These are phyloP conservation scores for Mus minutoides DNA, from an alignment of 2,797 vertebrate genomes.

Conservation along the genomic window DNA sequence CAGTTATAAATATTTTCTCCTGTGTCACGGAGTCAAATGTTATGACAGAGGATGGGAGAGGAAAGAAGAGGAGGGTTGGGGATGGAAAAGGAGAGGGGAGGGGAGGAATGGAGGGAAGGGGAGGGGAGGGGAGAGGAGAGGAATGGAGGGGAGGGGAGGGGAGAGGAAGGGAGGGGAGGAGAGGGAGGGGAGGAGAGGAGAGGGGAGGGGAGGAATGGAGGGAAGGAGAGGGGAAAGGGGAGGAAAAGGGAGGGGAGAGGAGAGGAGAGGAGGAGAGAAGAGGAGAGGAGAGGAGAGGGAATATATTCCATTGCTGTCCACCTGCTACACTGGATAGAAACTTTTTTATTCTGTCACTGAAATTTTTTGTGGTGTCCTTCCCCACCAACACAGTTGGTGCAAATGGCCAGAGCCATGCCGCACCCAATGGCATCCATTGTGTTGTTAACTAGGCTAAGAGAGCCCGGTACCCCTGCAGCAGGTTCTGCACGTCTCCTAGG, in stretches of 20 bases:
- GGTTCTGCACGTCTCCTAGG: no score
- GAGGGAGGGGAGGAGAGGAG: rapidly evolving
- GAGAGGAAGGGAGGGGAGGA: rapidly evolving
- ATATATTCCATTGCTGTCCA: not conserved
- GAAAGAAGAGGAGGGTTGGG: rapidly evolving
- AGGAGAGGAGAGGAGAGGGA: not conserved
- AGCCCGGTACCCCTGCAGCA: no score
- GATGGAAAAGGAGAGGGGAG: rapidly evolving
- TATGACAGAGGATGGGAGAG: not conserved
- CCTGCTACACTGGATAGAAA: not conserved
- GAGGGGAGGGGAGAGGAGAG: not conserved
- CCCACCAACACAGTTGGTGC: no score
- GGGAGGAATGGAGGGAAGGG: rapidly evolving
- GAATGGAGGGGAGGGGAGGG: no score
- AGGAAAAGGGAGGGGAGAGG: no score
- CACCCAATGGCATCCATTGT: no score
- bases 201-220: rapidly evolving
- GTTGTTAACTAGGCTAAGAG: no score
- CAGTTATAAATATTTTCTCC: not conserved
- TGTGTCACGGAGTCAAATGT: not conserved
- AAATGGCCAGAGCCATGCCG: no score
- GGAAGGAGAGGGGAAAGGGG: rapidly evolving
- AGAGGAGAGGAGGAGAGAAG: rapidly evolving
- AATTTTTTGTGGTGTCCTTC: no score
- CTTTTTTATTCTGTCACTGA: not conserved